Base-by-base conservation (phyloP, 1,140 invertebrate species). In the Latrodectus geometricus region DNA sequence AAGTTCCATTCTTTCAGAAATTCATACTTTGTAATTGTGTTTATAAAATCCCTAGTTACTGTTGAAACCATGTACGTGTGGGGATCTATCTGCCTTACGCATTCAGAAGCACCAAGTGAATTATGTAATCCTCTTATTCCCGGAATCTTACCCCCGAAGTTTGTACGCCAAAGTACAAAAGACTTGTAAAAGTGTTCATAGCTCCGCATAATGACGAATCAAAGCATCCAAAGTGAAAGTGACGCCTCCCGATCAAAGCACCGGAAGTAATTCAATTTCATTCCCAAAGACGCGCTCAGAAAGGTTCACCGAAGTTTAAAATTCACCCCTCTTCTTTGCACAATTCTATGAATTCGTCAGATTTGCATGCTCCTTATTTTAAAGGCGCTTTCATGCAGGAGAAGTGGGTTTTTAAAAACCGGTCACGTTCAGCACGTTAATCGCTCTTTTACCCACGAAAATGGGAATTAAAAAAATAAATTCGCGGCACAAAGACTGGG, bases 181-280 rank as follows among this genome's bases (percentile, higher is more conserved):
- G 35, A 35, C 35, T 35, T 35, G 35, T 35, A 35, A 35, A 35
- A 35, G 35, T 35, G 35, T 5, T 35, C 35, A 35, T 35, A 35
- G 35, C 5, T 35, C 35, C 35, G 35, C 35, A 35, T 35, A 35
- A 35, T 35, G 35, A 35, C 35, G 35, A 35, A 35, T 35, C 35
- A 35, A 35, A 35, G 35, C 35, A 35, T 5, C 35, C 2, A 35
- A 35, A 35, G 35, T 35, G 35, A 35, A 5, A 35, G 35, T 35
- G 35, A 35, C 35, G 35, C 35, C 35, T 35, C 35, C 35, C 35
- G 35, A 61, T 61, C 54, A 61, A 61, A 61, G 54, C 35, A 35
- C 35, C 35, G 20, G 68, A 21, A 69, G 68, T 23, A 69, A 69
- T 69, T 69, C 20, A 69, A 69, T 69, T 69, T 69, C 68, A 69